A percentile compares a stretch with the other conserved stretches of the same genome.
phyloP scores from a whole-genome alignment of 1,140 invertebrate genomes.

The Augochlora pura region DNA sequence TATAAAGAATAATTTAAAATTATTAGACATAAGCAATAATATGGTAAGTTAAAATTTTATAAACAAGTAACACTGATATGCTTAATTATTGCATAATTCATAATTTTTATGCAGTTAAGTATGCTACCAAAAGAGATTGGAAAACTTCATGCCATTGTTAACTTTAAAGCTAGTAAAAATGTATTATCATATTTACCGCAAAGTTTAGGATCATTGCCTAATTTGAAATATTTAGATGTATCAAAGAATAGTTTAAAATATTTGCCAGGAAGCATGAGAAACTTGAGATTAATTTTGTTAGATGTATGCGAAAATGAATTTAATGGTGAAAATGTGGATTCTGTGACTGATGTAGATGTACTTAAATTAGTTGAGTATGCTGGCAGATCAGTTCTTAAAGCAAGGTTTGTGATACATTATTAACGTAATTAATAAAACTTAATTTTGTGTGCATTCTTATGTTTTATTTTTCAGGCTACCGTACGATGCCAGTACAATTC shows the following conservation, averaged over 20 bases:
- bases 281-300: constrained; percentile 79
- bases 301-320: constrained; percentile 82
- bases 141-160: constrained; percentile 81
- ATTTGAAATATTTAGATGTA: constrained; percentile 78
- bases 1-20: constrained; percentile 79
- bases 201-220: constrained; percentile 74
- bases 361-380: constrained; percentile 66
- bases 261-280: constrained; percentile 80
- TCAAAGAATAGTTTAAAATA: constrained; percentile 81
- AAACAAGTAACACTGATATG: not conserved
- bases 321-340: constrained; percentile 51
- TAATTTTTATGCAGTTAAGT: constrained; percentile 62
- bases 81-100: constrained; percentile 13
- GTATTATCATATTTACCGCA: constrained; percentile 73
- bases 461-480: constrained; percentile 73
- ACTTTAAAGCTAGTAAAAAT: constrained; percentile 82
- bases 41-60: constrained; percentile 72
- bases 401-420: constrained; percentile 70
- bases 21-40: constrained; percentile 85
- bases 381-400: constrained; percentile 67
- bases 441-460: constrained; percentile 11
- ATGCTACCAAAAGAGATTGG: constrained; percentile 83
- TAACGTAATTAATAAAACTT: not conserved
- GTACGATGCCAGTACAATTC: constrained; percentile 83
- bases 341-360: constrained; percentile 61